These are phyloP conservation scores for Andrena cerasifolii DNA, from an alignment of 1,140 invertebrate species.

Conservation along the genomic window DNA sequence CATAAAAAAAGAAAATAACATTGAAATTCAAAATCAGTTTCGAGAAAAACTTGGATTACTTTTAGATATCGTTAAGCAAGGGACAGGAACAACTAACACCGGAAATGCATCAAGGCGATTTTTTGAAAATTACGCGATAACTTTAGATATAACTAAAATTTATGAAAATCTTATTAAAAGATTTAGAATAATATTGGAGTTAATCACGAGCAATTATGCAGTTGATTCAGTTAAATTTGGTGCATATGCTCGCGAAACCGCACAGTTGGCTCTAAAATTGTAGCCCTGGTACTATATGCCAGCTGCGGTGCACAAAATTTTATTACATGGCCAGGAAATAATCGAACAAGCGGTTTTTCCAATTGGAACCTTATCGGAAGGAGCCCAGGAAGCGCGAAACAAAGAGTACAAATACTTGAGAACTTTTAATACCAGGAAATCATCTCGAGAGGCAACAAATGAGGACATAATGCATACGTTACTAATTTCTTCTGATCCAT, in stretches of 20 bases:
- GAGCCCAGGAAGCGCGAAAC: slow-evolving; percentile 17
- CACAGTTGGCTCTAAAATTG: background rate
- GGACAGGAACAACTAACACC: no score
- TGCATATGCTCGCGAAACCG: slow-evolving; percentile 21
- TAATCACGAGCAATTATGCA: background rate
- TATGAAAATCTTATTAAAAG: slow-evolving; percentile 41
- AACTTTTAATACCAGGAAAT: no score
- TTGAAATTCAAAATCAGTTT: no score
- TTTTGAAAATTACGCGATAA: slow-evolving; percentile 66
- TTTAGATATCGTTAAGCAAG: no score
- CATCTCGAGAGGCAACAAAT: no score
- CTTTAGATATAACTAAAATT: slow-evolving; percentile 66
- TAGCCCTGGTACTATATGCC: slow-evolving; percentile 41
- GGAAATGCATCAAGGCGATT: slow-evolving; percentile 74
- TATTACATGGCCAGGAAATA: slow-evolving; percentile 17
- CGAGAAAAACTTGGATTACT: no score
- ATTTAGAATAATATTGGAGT: slow-evolving; percentile 12
- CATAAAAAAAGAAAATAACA: no score
- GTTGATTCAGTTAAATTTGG: slow-evolving; percentile 5
- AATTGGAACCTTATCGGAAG: slow-evolving; percentile 15
- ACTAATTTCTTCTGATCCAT: no score
- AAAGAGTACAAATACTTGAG: no score
- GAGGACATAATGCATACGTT: no score
- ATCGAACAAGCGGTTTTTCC: slow-evolving; percentile 2
- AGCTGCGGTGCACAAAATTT: slow-evolving; percentile 29